Evolutionary conservation across 2,888 invertebrate species (phyloP), one percentile per base, ranked within the genome.

Genomic region (Drosophila putrida): DNA sequence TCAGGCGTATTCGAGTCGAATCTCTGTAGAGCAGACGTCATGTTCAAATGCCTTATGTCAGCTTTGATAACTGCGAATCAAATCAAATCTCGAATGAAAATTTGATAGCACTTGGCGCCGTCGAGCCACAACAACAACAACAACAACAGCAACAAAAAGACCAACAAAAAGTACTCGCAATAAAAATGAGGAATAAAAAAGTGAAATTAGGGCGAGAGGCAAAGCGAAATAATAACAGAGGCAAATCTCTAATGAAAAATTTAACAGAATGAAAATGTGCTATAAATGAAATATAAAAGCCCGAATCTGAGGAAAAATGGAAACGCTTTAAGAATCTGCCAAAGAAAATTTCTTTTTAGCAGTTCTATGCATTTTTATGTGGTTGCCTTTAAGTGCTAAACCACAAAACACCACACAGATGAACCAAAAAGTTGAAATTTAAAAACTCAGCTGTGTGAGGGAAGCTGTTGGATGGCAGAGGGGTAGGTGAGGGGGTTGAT

Each of bases 361-460:
- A 67, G 20, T 68, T 59, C 50, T 64, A 28, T 43, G 43, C 55
- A 71, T 72, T 72, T 71, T 76, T 65, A 71, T 74, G 75, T 69
- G 75, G 71, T 66, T 67, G 65, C 11, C 82, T 88, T 89, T 73
- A 84, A 85, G 71, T 78, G 77, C 65, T 53, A 60, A 86, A 80
- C 90, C 90, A 41, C 90, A 82, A 78, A 81, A 72, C 89, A 87
- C 72, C 90, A 82, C 89, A 72, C 90, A 89, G 76, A 90, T 82
- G 88, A 83, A 85, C 79, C 82, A 73, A 77, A 79, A 88, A 78
- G 79, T 77, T 64, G 41, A 88, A 90, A 87, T 89, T 90, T 85
- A 78, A 90, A 88, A 81, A 82, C 63, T 67, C 51, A 11, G 33
- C 35, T 28, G 9, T n/a, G 15, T 13, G 6, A n/a, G 15, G n/a